These are phyloP conservation scores for Apantesis nais DNA, from an alignment of 2,888 invertebrate genomes.

Conservation along the genomic window DNA sequence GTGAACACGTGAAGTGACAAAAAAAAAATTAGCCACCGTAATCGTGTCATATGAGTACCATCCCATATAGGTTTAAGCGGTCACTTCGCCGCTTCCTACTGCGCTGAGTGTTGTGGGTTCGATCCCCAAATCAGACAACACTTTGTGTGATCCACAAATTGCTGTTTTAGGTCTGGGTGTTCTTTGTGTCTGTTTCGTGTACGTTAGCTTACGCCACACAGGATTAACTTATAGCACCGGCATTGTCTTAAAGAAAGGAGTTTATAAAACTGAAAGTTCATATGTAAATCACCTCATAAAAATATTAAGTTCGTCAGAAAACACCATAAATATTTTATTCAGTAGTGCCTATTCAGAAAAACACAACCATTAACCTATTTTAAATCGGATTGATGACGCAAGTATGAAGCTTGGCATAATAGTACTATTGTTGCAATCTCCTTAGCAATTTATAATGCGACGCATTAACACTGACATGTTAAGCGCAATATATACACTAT, in stretches of 20 bases:
- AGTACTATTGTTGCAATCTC: slow-evolving; percentile 61
- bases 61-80: too few relatives aligned
- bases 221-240: too few relatives aligned
- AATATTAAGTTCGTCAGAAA: slow-evolving; percentile 50
- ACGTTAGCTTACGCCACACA: too few relatives aligned
- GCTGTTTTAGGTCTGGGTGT: too few relatives aligned
- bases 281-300: slow-evolving; percentile 34
- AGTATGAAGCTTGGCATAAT: slow-evolving; percentile 70
- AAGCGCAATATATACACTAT: slow-evolving; percentile 53
- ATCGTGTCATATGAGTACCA: too few relatives aligned
- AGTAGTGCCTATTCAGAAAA: slow-evolving; percentile 67
- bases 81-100: too few relatives aligned
- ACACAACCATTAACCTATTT: slow-evolving; percentile 76
- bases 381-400: slow-evolving; percentile 76
- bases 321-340: slow-evolving; percentile 62
- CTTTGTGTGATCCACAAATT: too few relatives aligned
- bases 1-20: not conserved
- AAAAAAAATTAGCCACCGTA: too few relatives aligned
- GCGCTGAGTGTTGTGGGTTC: too few relatives aligned
- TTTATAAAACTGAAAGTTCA: slow-evolving; percentile 48
- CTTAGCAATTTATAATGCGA: slow-evolving; percentile 61
- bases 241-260: too few relatives aligned
- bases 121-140: too few relatives aligned
- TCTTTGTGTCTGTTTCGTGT: too few relatives aligned
- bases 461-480: slow-evolving; percentile 58